These are phyloP conservation scores for Pogonocherus hispidulus DNA, from an alignment of 2,888 invertebrate genomes.

Conservation along the genomic window DNA sequence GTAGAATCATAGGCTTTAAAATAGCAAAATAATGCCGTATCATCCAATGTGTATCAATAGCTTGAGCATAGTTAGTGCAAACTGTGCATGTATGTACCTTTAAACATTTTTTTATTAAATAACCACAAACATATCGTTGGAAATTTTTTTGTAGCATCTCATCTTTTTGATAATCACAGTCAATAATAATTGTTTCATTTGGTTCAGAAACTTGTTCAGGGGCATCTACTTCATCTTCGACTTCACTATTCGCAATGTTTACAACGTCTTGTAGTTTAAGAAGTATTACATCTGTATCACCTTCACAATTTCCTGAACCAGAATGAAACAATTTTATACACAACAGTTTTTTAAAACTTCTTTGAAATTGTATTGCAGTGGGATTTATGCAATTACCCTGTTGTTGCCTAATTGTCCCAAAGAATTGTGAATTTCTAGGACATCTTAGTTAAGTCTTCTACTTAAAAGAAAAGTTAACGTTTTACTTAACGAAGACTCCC, in stretches of 20 bases:
- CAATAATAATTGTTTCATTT: neutral
- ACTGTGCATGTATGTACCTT: neutral
- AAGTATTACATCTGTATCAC: neutral
- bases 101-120: slow-evolving; percentile 6
- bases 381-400: neutral
- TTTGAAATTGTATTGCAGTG: neutral
- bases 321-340: neutral
- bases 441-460: neutral
- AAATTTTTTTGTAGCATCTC: neutral
- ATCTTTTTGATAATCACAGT: neutral
- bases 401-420: neutral
- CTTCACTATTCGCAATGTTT: too few species aligned
- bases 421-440: neutral
- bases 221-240: neutral
- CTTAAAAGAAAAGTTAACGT: neutral
- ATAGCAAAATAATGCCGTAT: neutral
- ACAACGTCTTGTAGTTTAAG: neutral
- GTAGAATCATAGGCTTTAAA: neutral
- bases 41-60: neutral
- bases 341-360: neutral
- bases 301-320: neutral
- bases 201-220: too few species aligned
- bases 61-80: neutral
- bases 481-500: neutral
- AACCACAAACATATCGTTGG: neutral